Conservation (phyloP, 2,797 vertebrate species). For the Scyliorhinus canicula region DNA sequence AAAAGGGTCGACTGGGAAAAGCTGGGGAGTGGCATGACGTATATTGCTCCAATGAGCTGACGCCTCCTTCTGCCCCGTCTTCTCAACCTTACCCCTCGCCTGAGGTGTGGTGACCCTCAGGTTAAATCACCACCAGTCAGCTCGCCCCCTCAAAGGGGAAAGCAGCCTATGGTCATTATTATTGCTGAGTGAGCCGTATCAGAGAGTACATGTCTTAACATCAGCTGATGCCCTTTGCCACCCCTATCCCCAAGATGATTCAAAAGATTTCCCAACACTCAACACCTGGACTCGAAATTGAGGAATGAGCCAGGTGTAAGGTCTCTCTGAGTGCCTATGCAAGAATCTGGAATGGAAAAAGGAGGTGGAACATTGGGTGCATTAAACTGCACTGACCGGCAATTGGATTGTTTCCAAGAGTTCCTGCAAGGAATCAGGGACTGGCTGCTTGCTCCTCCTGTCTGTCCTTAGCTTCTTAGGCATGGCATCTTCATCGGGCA, state of each 20-base stretch:
- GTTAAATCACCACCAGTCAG: too few relatives aligned
- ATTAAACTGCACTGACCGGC: slow-evolving; percentile 63
- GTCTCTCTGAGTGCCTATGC: background rate
- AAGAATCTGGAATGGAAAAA: background rate
- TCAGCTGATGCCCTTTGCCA: background rate
- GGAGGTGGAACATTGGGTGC: background rate
- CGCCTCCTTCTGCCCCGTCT: too few relatives aligned
- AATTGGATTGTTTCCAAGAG: slow-evolving; percentile 68
- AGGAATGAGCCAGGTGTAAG: background rate
- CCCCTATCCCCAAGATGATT: background rate
- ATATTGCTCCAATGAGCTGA: too few relatives aligned
- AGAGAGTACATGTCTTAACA: background rate
- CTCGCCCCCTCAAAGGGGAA: too few relatives aligned
- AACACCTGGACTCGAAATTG: background rate
- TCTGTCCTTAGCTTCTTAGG: slow-evolving; percentile 61
- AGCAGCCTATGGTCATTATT: too few relatives aligned
- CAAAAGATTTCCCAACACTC: background rate
- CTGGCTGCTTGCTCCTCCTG: slow-evolving; percentile 56
- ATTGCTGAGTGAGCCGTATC: background rate
- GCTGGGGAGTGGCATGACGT: too few relatives aligned
- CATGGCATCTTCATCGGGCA: slow-evolving; percentile 62
- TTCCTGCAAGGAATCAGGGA: slow-evolving; percentile 70
- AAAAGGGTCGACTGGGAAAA: too few relatives aligned
- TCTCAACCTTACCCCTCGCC: too few relatives aligned
- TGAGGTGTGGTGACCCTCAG: too few relatives aligned